Percentiles rank a stretch among this genome's conserved stretches.
These are phyloP conservation scores for Rhagium mordax DNA, from an alignment of 2,888 invertebrate species.

Conservation along the genomic window DNA sequence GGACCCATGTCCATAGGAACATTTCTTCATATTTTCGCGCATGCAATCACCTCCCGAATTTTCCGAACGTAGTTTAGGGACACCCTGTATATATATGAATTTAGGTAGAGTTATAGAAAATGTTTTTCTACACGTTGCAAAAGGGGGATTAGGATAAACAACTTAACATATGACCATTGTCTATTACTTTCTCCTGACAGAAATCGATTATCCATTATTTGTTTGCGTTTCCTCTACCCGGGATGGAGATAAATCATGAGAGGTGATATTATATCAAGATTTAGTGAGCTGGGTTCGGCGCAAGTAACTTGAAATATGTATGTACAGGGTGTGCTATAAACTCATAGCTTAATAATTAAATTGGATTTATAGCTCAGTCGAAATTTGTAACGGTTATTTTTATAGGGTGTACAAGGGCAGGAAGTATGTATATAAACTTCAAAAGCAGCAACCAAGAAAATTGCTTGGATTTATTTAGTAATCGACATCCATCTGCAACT, in stretches of 20 bases:
- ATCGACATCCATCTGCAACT: too few relatives aligned
- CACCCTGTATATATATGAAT: too few relatives aligned
- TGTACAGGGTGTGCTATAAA: background rate
- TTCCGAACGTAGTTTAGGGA: too few relatives aligned
- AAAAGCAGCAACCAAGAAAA: too few relatives aligned
- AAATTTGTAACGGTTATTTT: too few relatives aligned
- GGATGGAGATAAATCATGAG: background rate
- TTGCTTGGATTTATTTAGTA: too few relatives aligned
- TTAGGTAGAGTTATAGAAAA: background rate
- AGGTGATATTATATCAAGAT: slow-evolving; percentile 13
- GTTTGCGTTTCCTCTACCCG: slow-evolving; percentile 13
- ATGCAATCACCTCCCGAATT: too few relatives aligned
- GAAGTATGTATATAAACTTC: too few relatives aligned
- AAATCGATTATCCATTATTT: slow-evolving; percentile 18
- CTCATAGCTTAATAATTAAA: background rate
- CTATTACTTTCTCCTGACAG: background rate
- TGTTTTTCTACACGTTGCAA: background rate
- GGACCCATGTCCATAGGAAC: too few relatives aligned
- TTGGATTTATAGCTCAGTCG: background rate
- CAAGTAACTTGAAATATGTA: background rate
- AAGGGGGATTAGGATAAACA: background rate
- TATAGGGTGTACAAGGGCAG: too few relatives aligned
- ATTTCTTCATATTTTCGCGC: too few relatives aligned
- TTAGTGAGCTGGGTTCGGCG: background rate
- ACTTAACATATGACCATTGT: background rate